Evolutionary conservation across 2,888 invertebrate species (phyloP).

Genomic region (Xestia c-nigrum): DNA sequence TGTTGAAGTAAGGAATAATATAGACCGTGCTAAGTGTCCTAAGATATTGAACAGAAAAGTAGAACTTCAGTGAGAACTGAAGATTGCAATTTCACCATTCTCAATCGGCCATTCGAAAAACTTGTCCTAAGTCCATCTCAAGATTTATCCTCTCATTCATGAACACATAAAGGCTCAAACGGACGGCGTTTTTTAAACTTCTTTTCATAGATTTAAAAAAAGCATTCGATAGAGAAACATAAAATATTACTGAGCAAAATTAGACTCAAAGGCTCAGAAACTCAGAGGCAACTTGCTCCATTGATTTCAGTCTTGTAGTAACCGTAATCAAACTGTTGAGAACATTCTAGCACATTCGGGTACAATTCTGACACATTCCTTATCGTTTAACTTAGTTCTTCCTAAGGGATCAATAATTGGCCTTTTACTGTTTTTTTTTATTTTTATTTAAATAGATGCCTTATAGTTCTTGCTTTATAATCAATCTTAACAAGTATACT

Average conservation of each 20-base stretch:
- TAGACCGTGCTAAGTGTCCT: too few species aligned
- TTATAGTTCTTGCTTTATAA: neutral
- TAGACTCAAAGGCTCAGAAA: too few species aligned
- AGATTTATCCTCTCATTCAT: neutral
- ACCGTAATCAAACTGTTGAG: neutral
- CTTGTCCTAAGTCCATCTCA: neutral
- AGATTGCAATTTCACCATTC: neutral
- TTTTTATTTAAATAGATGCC: neutral
- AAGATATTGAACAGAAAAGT: neutral
- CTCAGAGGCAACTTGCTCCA: neutral
- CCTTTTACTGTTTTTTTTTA: neutral
- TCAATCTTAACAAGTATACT: neutral
- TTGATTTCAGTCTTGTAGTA: neutral
- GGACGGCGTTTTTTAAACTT: too few species aligned
- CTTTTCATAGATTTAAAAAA: neutral
- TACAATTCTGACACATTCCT: neutral
- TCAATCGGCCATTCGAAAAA: neutral
- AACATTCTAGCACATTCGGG: too few species aligned
- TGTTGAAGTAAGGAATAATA: constrained; percentile 90
- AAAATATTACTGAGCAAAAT: neutral
- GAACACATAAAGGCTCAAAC: neutral
- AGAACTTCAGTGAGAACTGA: neutral
- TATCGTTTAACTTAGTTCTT: neutral
- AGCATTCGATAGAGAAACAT: neutral
- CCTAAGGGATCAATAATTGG: neutral